These are phyloP conservation scores for Drosophila tani DNA, from an alignment of 1,140 invertebrate species.

Conservation along the genomic window DNA sequence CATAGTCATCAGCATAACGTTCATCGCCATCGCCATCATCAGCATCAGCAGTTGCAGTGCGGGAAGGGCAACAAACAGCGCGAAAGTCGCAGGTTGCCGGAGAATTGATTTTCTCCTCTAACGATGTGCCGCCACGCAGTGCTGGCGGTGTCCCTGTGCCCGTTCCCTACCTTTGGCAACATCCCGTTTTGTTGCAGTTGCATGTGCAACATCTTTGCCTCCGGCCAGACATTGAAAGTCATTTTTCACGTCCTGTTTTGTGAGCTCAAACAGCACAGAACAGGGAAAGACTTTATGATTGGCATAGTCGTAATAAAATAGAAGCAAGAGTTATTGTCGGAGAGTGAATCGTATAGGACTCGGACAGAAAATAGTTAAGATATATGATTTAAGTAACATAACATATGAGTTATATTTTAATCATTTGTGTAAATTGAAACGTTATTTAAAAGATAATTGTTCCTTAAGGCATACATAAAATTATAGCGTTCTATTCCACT, in stretches of 20 bases:
- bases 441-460: too few species aligned
- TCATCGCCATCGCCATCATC: slow-evolving; percentile 23
- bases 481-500: not conserved
- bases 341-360: not conserved
- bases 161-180: slow-evolving; percentile 32
- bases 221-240: slow-evolving; percentile 45
- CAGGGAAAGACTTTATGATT: slow-evolving; percentile 26
- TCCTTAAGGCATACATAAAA: rapidly evolving
- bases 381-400: not conserved
- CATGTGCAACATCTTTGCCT: slow-evolving; percentile 59
- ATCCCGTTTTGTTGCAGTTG: slow-evolving; percentile 38
- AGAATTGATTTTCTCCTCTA: slow-evolving; percentile 60
- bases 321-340: slow-evolving; percentile 1
- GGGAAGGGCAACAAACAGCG: slow-evolving; percentile 29
- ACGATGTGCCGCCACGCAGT: slow-evolving; percentile 31
- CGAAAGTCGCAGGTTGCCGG: slow-evolving; percentile 30
- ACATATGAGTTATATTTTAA: too few species aligned
- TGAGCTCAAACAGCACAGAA: slow-evolving; percentile 8
- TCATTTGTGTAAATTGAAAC: too few species aligned
- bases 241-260: slow-evolving; percentile 44
- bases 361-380: not conserved
- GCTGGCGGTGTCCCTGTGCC: not conserved
- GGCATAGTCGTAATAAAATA: slow-evolving; percentile 8
- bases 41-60: slow-evolving; percentile 32
- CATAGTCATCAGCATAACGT: slow-evolving; percentile 40